Evolutionary conservation across 2,888 invertebrate genomes (phyloP), one percentile per base, ranked within the genome.

Genomic region (Agapetus fuscipes): DNA sequence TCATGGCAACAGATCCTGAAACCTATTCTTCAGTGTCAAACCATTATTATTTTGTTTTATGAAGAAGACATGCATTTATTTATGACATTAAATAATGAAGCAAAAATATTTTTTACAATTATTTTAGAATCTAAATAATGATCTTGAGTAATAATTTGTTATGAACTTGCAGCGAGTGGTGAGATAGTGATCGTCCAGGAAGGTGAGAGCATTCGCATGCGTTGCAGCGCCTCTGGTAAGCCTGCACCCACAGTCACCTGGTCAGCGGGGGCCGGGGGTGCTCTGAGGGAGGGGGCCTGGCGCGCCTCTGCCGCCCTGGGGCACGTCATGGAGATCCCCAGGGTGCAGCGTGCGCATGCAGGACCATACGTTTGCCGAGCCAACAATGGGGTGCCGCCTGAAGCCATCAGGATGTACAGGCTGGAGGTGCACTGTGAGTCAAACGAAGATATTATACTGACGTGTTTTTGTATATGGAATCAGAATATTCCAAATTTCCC

Each of bases 351-450:
- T 33, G 77, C 76, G 56, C 83, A 85, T 54, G 83, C 83, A 61
- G 86, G 85, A 37, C 73, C 72, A 36, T 87, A 87, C 57, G 72
- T 76, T 43, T 86, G 87, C 52, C 67, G 79, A 3, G 89, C 89
- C 15, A 78, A 81, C 61, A 95, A 95, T 58, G 91, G 90, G 2
- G 79, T 94, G 54, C 79, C 85, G 27, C 91, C 91, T 0, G 71
- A 82, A 14, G 82, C 82, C 15, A 83, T 79, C 58, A 82, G 84
- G 57, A 82, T 80, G 10, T 88, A 85, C 48, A 74, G 77, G 38
- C 75, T 94, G n/a, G 85, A 89, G 61, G 87, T 94, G 6, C 83
- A 88, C 55, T 94, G 94, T 93, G 63, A 84, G 87, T 26, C 7
- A 15, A n/a, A n/a, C n/a, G n/a, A n/a, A n/a, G n/a, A n/a, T n/a